Evolutionary conservation across 2,797 vertebrate species (phyloP), one percentile per base, ranked within the genome.

Genomic region (Eospalax fontanierii): DNA sequence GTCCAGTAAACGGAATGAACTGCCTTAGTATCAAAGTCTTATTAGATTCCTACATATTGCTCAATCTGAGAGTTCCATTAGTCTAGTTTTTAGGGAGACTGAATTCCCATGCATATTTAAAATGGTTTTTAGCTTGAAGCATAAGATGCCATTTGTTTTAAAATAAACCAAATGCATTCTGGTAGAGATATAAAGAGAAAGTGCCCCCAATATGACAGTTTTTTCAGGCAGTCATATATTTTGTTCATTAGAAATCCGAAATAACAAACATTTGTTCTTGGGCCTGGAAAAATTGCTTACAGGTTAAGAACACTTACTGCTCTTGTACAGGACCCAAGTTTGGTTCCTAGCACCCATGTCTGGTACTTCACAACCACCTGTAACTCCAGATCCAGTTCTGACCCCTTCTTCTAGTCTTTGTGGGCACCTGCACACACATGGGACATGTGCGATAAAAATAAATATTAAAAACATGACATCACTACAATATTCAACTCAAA

Each of bases 61-160:
- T 90, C 61, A 57, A 46, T 38, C 76, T 43, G 85, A 74, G 59
- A 54, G 40, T 65, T 10, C 14, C 19, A 35, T 33, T 66, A 70
- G 28, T 63, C 65, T 61, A 57, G n/a, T 68, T 87, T 95, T 81
- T n/a, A 92, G 46, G 15, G 8, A 90, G 21, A 92, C 26, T 71
- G 66, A 82, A 63, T 87, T 89, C 65, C 46, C 22, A 43, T 3
- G 30, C 22, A 43, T 93, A 61, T 40, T 75, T 92, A 35, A 91
- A 81, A 96, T 87, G n/a, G 28, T 94, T 90, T 78, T 68, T 87
- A 82, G 43, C 75, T 89, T 94, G 19, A 95, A 85, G 73, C 26
- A 81, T 40, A 88, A 96, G 95, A 87, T 87, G 59, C 21, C 43
- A 93, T 87, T 95, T 46, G 38, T 89, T 94, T 96, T 89, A 78